These are phyloP conservation scores for Augochlorella aurata DNA, from an alignment of 2,888 invertebrate species.

Conservation along the genomic window DNA sequence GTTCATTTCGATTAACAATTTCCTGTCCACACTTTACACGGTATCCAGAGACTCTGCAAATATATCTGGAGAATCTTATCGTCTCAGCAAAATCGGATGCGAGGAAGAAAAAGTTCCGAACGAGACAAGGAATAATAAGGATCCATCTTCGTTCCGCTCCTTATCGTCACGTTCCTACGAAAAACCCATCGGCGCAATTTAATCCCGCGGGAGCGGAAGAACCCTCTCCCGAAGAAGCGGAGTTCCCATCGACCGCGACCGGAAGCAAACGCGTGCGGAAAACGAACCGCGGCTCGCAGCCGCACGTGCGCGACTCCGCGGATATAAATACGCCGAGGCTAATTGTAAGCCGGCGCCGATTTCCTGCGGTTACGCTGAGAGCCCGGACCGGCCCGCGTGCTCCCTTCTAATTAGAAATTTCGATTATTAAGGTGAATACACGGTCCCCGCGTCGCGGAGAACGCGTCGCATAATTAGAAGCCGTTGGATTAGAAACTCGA, in stretches of 20 bases:
- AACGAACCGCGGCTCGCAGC: neutral
- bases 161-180: neutral
- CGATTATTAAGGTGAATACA: slow-evolving; percentile 48
- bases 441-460: slow-evolving; percentile 1
- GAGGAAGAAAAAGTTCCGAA: too few relatives aligned
- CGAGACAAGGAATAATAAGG: neutral
- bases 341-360: slow-evolving; percentile 47
- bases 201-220: neutral
- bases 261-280: neutral
- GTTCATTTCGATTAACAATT: too few relatives aligned
- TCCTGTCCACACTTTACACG: too few relatives aligned
- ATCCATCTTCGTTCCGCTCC: neutral
- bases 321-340: slow-evolving; percentile 40
- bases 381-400: slow-evolving; percentile 35
- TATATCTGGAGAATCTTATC: too few relatives aligned
- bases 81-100: too few relatives aligned
- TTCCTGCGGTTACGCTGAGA: slow-evolving; percentile 48
- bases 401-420: slow-evolving; percentile 52
- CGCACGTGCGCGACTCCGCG: slow-evolving; percentile 15
- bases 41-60: too few relatives aligned
- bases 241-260: neutral
- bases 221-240: neutral
- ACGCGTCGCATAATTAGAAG: slow-evolving; percentile 24
- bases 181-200: neutral
- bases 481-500: slow-evolving; percentile 35